A percentile compares a stretch with the other conserved stretches of the same genome.
Conservation (phyloP, 2,113 vertebrate species). For the Callospermophilus lateralis region DNA sequence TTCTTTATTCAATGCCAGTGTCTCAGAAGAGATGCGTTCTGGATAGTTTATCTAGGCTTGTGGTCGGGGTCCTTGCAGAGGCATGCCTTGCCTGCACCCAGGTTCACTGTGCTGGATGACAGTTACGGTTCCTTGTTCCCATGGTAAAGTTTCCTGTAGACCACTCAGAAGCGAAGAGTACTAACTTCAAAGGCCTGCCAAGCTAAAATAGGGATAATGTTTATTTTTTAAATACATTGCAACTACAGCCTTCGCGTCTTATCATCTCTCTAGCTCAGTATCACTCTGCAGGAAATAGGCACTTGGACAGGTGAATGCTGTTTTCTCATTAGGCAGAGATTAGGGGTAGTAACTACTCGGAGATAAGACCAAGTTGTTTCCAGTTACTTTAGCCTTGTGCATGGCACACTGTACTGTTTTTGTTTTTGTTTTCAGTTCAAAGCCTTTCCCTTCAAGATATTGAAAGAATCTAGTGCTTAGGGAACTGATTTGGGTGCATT, state of each 20-base stretch:
- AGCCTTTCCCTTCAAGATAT: not conserved
- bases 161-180: not conserved
- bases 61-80: not conserved
- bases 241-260: not conserved
- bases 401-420: not conserved
- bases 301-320: not conserved
- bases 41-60: not conserved
- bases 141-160: not conserved
- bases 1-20: not conserved
- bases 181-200: not conserved
- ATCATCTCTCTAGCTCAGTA: not conserved
- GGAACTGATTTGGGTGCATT: not conserved
- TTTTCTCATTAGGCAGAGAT: not conserved
- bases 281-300: not conserved
- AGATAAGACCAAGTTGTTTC: not conserved
- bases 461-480: not conserved
- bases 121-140: not conserved
- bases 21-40: not conserved
- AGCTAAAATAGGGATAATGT: not conserved
- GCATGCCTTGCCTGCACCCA: fast-evolving
- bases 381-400: not conserved
- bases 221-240: not conserved
- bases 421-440: not conserved
- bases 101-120: fast-evolving
- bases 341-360: not conserved